phyloP scores from a whole-genome alignment of 1,140 invertebrate genomes.

The Anoplophora glabripennis region DNA sequence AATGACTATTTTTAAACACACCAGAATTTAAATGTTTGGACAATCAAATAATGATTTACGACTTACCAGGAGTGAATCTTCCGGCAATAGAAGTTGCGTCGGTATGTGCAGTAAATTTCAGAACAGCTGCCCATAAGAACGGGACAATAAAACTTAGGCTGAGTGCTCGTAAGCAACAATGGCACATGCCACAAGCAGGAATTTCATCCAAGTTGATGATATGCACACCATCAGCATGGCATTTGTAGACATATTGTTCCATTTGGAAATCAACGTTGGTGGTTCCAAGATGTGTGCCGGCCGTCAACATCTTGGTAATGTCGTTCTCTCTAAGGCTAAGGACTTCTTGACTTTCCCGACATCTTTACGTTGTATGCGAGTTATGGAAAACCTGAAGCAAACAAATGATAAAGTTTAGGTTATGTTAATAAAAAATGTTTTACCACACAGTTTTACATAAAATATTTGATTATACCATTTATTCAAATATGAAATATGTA shows the following conservation, averaged over 20 bases:
- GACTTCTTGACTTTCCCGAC: conserved; percentile 88
- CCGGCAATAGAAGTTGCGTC: conserved; percentile 98
- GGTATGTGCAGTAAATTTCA: conserved; percentile 98
- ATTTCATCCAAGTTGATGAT: conserved; percentile 99
- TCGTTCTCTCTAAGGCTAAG: conserved; percentile 90
- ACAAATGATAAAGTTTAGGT: conserved; percentile 1
- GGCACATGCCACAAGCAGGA: conserved; percentile 92
- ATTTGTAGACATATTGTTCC: conserved; percentile 87
- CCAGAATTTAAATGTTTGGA: no score
- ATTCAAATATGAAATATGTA: conserved; percentile 4
- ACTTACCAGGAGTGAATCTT: conserved; percentile 94
- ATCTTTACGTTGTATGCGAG: conserved; percentile 77
- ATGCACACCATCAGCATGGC: conserved; percentile 89
- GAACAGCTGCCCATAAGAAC: conserved; percentile 94
- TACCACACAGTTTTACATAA: conserved; percentile 1
- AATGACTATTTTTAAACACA: no score
- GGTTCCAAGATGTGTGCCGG: conserved; percentile 88
- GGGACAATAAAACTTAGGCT: conserved; percentile 89
- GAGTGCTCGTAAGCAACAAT: conserved; percentile 98
- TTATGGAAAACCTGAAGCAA: conserved; percentile 51
- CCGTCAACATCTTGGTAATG: conserved; percentile 97
- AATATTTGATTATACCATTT: conserved; percentile 12
- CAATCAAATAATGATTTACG: no score
- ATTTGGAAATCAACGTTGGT: conserved; percentile 90
- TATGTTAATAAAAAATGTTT: conserved; percentile 2